phyloP scores from a whole-genome alignment of 2,797 vertebrate genomes.

The Neostethus bicornis region DNA sequence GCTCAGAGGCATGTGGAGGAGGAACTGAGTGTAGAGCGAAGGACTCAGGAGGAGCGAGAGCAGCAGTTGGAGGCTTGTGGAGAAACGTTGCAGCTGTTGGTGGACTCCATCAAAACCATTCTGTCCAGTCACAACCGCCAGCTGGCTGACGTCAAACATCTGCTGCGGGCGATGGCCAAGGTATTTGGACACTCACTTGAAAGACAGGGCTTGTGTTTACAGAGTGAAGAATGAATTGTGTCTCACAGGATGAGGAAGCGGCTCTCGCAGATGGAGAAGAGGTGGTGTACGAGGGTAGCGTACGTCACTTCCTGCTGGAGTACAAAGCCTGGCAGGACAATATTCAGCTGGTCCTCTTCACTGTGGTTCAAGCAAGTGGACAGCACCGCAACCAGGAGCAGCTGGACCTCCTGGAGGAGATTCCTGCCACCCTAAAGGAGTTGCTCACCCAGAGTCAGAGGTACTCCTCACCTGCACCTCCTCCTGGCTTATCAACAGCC shows the following conservation, averaged over 20 bases:
- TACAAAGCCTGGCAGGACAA: conserved; percentile 99
- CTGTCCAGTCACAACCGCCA: conserved; percentile 96
- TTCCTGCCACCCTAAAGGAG: conserved; percentile 93
- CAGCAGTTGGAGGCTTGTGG: conserved; percentile 91
- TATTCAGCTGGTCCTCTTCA: conserved; percentile 96
- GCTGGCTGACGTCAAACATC: conserved; percentile 95
- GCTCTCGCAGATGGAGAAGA: conserved; percentile 94
- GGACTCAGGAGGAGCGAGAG: conserved; percentile 89
- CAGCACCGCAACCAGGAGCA: conserved; percentile 93
- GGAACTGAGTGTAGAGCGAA: conserved; percentile 85
- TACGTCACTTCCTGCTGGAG: conserved; percentile 94
- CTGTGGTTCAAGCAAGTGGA: conserved; percentile 94
- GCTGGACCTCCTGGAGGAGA: conserved; percentile 93
- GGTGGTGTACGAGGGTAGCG: conserved; percentile 92
- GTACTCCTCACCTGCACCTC: conserved; percentile 55
- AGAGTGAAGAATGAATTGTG: background rate
- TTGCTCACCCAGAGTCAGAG: conserved; percentile 93
- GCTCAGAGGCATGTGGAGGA: conserved; percentile 92
- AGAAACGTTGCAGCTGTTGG: conserved; percentile 92
- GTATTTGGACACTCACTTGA: conserved; percentile 60
- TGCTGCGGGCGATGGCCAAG: conserved; percentile 98
- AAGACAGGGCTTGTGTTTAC: background rate
- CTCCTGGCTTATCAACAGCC: too few relatives aligned
- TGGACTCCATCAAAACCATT: conserved; percentile 94
- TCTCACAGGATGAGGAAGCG: conserved; percentile 91